Evolutionary conservation across 2,888 invertebrate species (phyloP).

Genomic region (Euplexia lucipara): DNA sequence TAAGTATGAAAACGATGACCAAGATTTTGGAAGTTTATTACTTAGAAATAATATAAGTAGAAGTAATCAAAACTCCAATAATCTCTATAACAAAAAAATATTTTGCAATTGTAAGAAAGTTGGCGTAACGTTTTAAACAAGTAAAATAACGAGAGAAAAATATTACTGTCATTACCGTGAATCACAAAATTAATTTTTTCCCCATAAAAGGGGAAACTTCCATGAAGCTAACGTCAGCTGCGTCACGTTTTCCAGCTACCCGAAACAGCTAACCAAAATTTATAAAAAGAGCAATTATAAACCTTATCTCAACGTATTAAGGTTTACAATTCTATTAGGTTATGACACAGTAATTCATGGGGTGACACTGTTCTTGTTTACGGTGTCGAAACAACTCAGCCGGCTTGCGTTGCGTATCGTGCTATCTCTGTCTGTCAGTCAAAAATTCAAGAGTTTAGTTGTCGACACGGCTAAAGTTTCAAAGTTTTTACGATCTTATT

Average conservation of each 20-base stretch:
- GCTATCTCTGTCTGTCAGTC: constrained; percentile 75
- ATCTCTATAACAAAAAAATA: too few relatives aligned
- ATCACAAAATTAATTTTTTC: background rate
- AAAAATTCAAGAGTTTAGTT: constrained; percentile 77
- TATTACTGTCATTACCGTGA: background rate
- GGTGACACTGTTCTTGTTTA: constrained; percentile 10
- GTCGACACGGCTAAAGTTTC: constrained; percentile 82
- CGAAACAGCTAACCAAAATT: background rate
- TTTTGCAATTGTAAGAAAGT: too few relatives aligned
- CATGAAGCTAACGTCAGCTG: constrained; percentile 8
- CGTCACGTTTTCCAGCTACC: constrained; percentile 30
- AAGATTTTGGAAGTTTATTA: too few relatives aligned
- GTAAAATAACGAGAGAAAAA: too few relatives aligned
- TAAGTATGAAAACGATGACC: too few relatives aligned
- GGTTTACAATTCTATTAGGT: background rate
- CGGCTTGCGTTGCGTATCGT: constrained; percentile 68
- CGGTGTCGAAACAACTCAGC: constrained; percentile 33
- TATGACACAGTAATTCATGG: background rate
- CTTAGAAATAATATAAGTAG: too few relatives aligned
- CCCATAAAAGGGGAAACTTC: constrained; percentile 15
- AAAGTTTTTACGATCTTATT: constrained; percentile 74
- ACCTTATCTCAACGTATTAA: fast-evolving
- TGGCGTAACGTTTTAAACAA: too few relatives aligned
- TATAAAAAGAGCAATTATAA: constrained; percentile 1
- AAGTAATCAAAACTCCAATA: too few relatives aligned